These are phyloP conservation scores for Cossypha heuglini DNA, from an alignment of 2,797 vertebrate genomes.

Conservation along the genomic window DNA sequence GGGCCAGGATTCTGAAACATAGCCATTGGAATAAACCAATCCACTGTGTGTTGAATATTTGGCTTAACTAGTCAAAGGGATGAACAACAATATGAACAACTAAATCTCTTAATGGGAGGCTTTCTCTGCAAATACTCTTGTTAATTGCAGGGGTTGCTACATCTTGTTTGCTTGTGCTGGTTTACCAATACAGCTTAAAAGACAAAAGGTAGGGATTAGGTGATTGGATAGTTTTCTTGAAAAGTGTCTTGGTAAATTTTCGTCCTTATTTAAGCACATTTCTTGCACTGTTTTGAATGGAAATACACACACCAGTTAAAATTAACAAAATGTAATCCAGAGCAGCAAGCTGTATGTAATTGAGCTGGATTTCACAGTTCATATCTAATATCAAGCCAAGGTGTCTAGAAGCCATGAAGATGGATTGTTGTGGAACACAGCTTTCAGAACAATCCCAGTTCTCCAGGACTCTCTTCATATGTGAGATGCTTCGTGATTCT, in stretches of 20 bases:
- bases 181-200: background rate
- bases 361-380: background rate
- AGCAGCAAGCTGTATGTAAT: background rate
- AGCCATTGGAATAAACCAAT: background rate
- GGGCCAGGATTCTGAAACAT: background rate
- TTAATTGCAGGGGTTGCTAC: background rate
- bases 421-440: background rate
- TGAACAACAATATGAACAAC: background rate
- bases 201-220: background rate
- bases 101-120: background rate
- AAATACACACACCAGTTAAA: background rate
- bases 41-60: background rate
- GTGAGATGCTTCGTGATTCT: background rate
- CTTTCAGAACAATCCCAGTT: background rate
- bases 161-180: background rate
- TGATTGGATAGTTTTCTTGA: background rate
- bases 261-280: background rate
- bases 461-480: background rate
- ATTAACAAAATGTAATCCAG: background rate
- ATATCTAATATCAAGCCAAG: background rate
- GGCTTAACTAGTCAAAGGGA: background rate
- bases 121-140: background rate
- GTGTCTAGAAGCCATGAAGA: background rate
- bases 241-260: background rate
- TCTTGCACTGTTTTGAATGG: background rate